A percentile compares a stretch with the other conserved stretches of the same genome.
These are phyloP conservation scores for Meriones unguiculatus DNA, from an alignment of 2,113 vertebrate species.

Conservation along the genomic window DNA sequence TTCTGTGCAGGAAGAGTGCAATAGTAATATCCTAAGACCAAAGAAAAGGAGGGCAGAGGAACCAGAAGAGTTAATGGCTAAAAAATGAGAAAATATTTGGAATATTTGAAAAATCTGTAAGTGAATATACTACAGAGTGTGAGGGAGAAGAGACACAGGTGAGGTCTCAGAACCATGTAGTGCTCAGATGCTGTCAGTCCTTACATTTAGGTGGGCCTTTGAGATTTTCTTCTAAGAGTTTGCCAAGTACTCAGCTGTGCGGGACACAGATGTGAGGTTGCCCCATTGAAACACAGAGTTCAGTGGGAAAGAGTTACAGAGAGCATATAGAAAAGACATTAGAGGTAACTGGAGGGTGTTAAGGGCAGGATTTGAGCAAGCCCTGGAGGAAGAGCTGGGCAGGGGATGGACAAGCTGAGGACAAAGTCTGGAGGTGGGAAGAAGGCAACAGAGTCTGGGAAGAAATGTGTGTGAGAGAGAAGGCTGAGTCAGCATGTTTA, in stretches of 20 bases:
- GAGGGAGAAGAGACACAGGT: background rate
- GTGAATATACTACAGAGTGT: background rate
- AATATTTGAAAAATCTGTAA: background rate
- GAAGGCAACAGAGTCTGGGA: background rate
- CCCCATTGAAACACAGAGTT: background rate
- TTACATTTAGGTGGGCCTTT: background rate
- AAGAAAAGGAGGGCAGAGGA: background rate
- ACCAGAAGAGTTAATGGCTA: too few relatives aligned
- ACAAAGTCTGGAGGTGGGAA: background rate
- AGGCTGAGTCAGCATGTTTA: background rate
- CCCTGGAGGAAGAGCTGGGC: background rate
- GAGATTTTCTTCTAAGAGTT: background rate
- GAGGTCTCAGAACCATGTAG: background rate
- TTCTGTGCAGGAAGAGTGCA: rapidly evolving
- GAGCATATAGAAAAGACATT: background rate
- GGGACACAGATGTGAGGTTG: background rate
- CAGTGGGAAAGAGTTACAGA: background rate
- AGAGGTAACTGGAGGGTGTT: background rate
- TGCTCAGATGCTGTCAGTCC: background rate
- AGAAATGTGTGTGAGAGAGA: too few relatives aligned
- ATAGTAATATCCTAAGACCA: background rate
- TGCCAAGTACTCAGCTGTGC: background rate
- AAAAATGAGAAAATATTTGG: background rate
- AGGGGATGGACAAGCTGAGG: background rate
- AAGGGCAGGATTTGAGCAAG: background rate